Conservation (phyloP, 1,140 invertebrate genomes). For the Drosophila ironensis region DNA sequence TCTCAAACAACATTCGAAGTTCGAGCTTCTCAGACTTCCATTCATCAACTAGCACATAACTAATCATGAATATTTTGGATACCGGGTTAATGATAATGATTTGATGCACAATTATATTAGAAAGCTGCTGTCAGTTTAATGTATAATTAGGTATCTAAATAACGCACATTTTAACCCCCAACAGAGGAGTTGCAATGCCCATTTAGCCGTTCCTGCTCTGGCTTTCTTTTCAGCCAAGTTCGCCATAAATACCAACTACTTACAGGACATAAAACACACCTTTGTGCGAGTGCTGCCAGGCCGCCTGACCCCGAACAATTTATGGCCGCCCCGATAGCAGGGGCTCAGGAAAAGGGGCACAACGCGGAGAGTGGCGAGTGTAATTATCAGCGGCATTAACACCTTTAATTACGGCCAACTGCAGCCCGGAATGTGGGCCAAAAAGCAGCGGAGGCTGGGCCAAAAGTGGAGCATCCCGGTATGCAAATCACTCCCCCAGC, state of each 20-base stretch:
- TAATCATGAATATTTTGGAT: no score
- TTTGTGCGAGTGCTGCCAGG: constrained; percentile 13
- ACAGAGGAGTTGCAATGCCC: not conserved
- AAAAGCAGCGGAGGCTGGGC: constrained; percentile 14
- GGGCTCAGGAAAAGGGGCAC: not conserved
- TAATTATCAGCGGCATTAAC: constrained; percentile 75
- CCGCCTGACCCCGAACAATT: constrained; percentile 48
- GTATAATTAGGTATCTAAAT: no score
- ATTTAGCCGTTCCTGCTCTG: constrained; percentile 4
- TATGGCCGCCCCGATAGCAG: constrained; percentile 63
- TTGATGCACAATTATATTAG: no score
- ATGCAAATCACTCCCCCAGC: constrained; percentile 32
- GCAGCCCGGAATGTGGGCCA: constrained; percentile 60
- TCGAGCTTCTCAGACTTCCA: no score
- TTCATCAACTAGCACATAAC: no score
- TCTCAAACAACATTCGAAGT: no score
- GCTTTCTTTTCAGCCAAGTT: constrained; percentile 32
- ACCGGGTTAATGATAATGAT: no score
- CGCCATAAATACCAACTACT: constrained; percentile 68
- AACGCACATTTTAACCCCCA: not conserved
- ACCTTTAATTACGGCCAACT: constrained; percentile 68
- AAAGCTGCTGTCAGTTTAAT: no score
- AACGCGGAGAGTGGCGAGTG: constrained; percentile 24
- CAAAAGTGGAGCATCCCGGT: constrained; percentile 23
- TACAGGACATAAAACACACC: constrained; percentile 63